Evolutionary conservation across 2,113 vertebrate genomes (phyloP), one percentile per base, ranked within the genome.

Genomic region (Brevimyrus niger): DNA sequence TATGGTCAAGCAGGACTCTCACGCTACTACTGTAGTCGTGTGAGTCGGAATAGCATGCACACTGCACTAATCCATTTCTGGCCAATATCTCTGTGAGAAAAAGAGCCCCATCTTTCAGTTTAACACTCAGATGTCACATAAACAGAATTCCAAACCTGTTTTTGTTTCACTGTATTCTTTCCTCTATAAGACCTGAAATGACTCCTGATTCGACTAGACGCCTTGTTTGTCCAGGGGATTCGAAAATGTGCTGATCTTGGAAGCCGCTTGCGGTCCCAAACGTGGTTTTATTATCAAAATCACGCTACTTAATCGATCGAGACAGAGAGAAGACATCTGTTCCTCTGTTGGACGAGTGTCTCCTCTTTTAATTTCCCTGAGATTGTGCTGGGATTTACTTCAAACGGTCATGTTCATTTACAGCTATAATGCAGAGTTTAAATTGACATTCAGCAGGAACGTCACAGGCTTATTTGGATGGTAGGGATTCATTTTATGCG

Each of bases 1-100:
- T 84, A 65, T 84, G 88, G 38, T 51, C 27, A 84, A 46, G 38
- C 80, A 21, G 11, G 44, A 31, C 23, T 89, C 76, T 85, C 88
- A 89, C 55, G 88, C 76, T 61, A 84, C 51, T 73, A 47, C 53
- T 47, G 51, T 83, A 73, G 76, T 61, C 80, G 48, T 89, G 88
- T 83, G 23, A 89, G 38, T 61, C 76, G 27, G 42, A 53, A 89
- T 58, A n/a, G 31, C 50, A 61, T 61, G 38, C 80, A 58, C 88
- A 89, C 35, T 44, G 55, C 21, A 42, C 15, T 46, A 89, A 89
- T 89, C 88, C 82, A 42, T 84, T 89, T 89, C 69, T 89, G 88
- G 46, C 80, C 73, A 55, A 55, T 89, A 89, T 89, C 88, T 82
- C 21, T 89, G 35, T 84, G 53, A 89, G 76, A 89, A 89, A 31